Conservation (phyloP, 2,113 vertebrate genomes). For the Ictalurus furcatus region DNA sequence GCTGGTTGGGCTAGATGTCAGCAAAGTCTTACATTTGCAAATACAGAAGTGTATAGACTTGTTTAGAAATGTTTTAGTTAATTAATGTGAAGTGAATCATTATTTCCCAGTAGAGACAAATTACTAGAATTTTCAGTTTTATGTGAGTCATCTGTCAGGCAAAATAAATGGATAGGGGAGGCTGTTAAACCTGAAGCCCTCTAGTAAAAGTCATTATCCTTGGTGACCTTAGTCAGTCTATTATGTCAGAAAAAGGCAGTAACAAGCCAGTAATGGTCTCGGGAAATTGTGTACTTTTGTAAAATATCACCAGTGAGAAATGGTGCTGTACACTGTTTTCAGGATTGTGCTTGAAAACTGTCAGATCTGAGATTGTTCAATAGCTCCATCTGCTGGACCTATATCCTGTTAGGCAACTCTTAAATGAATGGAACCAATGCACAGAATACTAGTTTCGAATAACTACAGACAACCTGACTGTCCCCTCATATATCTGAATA, state of each 20-base stretch:
- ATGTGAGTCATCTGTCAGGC: not conserved
- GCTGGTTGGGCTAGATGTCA: conserved; percentile 37
- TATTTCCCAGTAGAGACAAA: not conserved
- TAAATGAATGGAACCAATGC: not conserved
- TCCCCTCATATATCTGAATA: not conserved
- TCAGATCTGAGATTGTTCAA: not conserved
- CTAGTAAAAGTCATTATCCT: not conserved
- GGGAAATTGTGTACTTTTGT: not conserved
- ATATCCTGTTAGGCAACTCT: not conserved
- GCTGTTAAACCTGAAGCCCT: not conserved
- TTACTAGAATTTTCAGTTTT: conserved; percentile 32
- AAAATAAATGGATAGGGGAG: not conserved
- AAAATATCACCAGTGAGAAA: not conserved
- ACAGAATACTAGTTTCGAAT: not conserved
- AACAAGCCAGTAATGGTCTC: not conserved
- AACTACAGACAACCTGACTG: no score
- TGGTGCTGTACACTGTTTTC: not conserved
- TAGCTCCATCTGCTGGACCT: conserved; percentile 18
- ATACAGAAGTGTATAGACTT: not conserved
- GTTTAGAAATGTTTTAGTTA: conserved; percentile 25
- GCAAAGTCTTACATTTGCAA: not conserved
- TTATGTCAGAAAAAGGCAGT: not conserved
- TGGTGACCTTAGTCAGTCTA: not conserved
- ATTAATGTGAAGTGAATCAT: not conserved
- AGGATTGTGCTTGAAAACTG: not conserved